Base-by-base conservation (phyloP, 2,113 vertebrate genomes). In the Recurvirostra avosetta region DNA sequence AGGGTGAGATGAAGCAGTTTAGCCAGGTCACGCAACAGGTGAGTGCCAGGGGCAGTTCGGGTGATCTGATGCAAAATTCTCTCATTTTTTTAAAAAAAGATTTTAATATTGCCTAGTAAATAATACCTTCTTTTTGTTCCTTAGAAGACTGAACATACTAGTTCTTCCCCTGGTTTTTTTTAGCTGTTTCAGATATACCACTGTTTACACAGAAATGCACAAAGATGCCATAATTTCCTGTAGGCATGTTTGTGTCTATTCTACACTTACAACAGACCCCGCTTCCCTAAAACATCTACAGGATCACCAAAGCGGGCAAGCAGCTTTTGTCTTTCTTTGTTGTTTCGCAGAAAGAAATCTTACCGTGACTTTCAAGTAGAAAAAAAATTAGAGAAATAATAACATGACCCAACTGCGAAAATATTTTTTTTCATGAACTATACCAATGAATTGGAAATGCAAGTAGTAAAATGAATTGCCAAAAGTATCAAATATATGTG, bases 401-500 rank as follows among this genome's bases (percentile, higher is more conserved):
- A 95, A 70, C 65, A 63, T 93, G 90, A 88, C 88, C 83, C 91
- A 84, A 76, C 82, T 70, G 45, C 38, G 0, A 86, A 94, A 95
- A 88, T 94, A 68, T 67, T 83, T 82, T 83, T 96, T 96, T 97
- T 93, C 94, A 94, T 93, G 92, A 96, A 96, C 55, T 84, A 34
- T 88, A 92, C 84, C 86, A 89, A 86, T 90, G 68, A 94, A 91
- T 91, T 87, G 94, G 66, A 94, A 95, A 97, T 83, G 86, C 83
- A 95, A 92, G 96, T 86, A 97, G 93, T 96, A 94, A 97, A 97
- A 93, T 4, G 55, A 93, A 94, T 93, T 96, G 95, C 79, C 92
- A 95, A 95, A 94, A 89, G 94, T 88, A 96, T 94, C 75, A 96
- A 94, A 88, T 93, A 90, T 90, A 94, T 93, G 84, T 78, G 68